phyloP scores from a whole-genome alignment of 2,113 vertebrate species.

The Pteropus alecto region DNA sequence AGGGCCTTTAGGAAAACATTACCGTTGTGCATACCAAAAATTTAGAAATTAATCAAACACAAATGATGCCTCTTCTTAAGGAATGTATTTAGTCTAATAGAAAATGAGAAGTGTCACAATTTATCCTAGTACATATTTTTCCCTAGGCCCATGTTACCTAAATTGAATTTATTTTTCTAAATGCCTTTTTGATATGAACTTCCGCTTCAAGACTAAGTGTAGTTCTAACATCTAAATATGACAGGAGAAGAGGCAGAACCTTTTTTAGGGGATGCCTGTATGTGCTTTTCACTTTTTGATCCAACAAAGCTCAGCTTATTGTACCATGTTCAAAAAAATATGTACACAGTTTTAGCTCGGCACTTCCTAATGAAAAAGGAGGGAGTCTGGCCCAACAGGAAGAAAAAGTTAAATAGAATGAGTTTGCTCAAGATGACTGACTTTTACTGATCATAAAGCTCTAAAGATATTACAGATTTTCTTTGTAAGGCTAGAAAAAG shows the following conservation, averaged over 20 bases:
- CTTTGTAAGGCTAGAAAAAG: not conserved
- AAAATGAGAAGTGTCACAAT: not conserved
- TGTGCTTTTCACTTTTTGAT: not conserved
- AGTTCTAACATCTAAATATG: not conserved
- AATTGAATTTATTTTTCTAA: constrained; percentile 19
- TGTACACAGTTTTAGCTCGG: not conserved
- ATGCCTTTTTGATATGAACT: not conserved
- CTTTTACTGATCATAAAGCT: not conserved
- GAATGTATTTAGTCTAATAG: not conserved
- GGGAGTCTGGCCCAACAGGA: not conserved
- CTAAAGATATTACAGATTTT: not conserved
- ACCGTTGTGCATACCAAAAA: not conserved
- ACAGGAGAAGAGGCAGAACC: not conserved
- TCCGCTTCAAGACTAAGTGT: not conserved
- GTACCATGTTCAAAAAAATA: not conserved
- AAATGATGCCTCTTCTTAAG: not conserved
- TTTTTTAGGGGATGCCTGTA: not conserved
- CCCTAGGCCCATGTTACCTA: not conserved
- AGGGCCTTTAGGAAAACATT: not conserved
- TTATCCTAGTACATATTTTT: not conserved
- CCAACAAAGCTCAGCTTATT: not conserved
- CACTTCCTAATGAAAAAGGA: not conserved
- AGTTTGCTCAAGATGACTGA: not conserved
- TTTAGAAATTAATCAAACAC: not conserved
- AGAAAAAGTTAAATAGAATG: not conserved